Conservation (phyloP, 2,888 invertebrate species). For the Eupsilia transversa region DNA sequence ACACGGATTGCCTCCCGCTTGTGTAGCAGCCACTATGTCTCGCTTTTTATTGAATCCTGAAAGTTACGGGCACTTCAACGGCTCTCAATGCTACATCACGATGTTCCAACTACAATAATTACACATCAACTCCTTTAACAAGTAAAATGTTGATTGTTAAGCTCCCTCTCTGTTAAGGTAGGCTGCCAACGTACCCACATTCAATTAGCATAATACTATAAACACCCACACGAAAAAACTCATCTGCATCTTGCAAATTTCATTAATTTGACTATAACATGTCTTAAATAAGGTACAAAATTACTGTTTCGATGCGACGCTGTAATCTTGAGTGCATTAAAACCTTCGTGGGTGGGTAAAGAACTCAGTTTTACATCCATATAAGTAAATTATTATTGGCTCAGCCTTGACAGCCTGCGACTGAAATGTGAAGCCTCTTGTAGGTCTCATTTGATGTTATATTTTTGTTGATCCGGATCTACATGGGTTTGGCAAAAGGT, state of each 20-base stretch:
- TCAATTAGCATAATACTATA: slow-evolving; percentile 65
- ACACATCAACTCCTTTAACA: slow-evolving; percentile 38
- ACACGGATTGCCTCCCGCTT: not conserved
- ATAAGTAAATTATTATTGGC: slow-evolving; percentile 67
- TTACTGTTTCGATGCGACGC: slow-evolving; percentile 64
- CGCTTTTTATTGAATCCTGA: slow-evolving; percentile 31
- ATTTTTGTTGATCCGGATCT: slow-evolving; percentile 61
- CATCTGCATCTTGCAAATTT: slow-evolving; percentile 67
- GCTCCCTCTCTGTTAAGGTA: slow-evolving; percentile 53
- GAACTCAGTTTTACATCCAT: slow-evolving; percentile 64
- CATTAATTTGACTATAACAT: slow-evolving; percentile 70
- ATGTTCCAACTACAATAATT: slow-evolving; percentile 32
- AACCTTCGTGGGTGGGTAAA: slow-evolving; percentile 74
- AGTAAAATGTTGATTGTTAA: slow-evolving; percentile 60
- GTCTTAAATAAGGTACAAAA: slow-evolving; percentile 69
- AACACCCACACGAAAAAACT: slow-evolving; percentile 67
- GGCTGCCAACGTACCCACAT: slow-evolving; percentile 43
- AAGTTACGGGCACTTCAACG: slow-evolving; percentile 33
- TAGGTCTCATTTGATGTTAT: slow-evolving; percentile 46
- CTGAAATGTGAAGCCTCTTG: slow-evolving; percentile 62
- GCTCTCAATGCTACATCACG: slow-evolving; percentile 20
- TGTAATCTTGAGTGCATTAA: slow-evolving; percentile 68
- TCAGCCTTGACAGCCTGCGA: slow-evolving; percentile 61
- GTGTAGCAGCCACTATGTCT: slow-evolving; percentile 12
- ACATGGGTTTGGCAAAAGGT: slow-evolving; percentile 33